Base-by-base conservation (phyloP, 1,140 invertebrate species). In the Ephestia elutella region DNA sequence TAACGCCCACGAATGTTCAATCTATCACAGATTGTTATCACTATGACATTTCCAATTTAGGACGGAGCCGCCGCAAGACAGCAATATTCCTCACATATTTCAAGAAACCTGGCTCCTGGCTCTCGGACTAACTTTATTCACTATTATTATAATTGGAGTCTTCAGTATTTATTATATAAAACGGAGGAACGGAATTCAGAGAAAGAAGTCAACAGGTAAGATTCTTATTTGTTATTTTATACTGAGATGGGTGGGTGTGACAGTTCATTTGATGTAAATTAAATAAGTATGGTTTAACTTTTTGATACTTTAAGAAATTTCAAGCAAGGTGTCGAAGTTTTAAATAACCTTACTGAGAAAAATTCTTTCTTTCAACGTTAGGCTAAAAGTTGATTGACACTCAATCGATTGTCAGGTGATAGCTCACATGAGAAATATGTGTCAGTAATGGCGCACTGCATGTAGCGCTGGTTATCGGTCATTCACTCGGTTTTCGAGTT, bases 41-140 rank as follows among this genome's bases (percentile, higher is more conserved):
- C 7, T 50, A n/a, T 25, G 50, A 53, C 50, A 25, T 53, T 53
- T 53, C 21, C 19, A 15, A 10, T 70, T 49, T 71, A 86, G 85
- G 59, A 85, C 82, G 21, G 85, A 86, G 71, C 82, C 82, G 9
- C 82, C 82, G 38, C 80, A 85, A 62, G 82, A 85, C 51, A 68
- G 75, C 9, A 72, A 71, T 28, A 79, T 85, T 55, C 74, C 82
- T n/a, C 77, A 80, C 56, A 74, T 87, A 55, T 70, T 87, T 21
- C 81, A 83, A 63, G 85, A 87, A 62, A 87, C 85, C 15, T 87
- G 85, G 85, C 63, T 87, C 30, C 65, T 87, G 38, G 85, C 81
- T 49, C 77, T 87, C 15, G 78, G 82, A 18, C 60, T 87, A 21
- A 84, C 79, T 49, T 57, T 86, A 50, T 82, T 84, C 70, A 80